phyloP scores from a whole-genome alignment of 1,140 invertebrate genomes.

The Olivierus martensii region DNA sequence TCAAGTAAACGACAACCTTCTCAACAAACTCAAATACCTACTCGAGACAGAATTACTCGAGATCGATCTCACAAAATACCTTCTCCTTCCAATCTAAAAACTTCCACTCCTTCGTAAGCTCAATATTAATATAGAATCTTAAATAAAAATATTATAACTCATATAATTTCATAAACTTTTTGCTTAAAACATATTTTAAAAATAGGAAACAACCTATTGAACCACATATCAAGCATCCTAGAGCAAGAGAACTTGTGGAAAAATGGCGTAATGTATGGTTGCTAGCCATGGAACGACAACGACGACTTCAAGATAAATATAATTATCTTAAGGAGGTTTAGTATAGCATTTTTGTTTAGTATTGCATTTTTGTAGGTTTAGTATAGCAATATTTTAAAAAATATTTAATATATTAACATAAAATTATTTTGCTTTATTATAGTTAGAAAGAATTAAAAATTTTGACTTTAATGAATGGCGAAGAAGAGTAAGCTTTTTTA shows the following conservation, averaged over 20 bases:
- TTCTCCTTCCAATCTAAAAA: conserved; percentile 1
- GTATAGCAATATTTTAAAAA: background rate
- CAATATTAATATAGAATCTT: too few species aligned
- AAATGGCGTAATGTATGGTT: conserved; percentile 95
- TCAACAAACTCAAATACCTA: conserved; percentile 3
- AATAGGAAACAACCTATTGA: background rate
- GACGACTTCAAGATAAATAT: conserved; percentile 77
- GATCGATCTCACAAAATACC: background rate
- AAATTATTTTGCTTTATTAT: background rate
- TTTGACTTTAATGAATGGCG: conserved; percentile 99
- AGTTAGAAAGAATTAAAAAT: conserved; percentile 78
- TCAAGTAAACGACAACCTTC: conserved; percentile 14
- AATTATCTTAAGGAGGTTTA: conserved; percentile 64
- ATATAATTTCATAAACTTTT: too few species aligned
- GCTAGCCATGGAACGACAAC: conserved; percentile 86
- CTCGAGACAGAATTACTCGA: conserved; percentile 1
- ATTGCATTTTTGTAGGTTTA: background rate
- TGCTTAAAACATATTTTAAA: too few species aligned
- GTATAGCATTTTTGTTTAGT: background rate
- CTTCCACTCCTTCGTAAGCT: conserved; percentile 9
- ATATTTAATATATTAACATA: background rate
- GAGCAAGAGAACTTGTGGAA: conserved; percentile 80
- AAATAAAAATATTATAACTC: too few species aligned
- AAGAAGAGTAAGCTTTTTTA: conserved; percentile 42
- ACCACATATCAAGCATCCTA: conserved; percentile 56